Conservation (phyloP, 2,888 invertebrate genomes). For the Elegia similella region DNA sequence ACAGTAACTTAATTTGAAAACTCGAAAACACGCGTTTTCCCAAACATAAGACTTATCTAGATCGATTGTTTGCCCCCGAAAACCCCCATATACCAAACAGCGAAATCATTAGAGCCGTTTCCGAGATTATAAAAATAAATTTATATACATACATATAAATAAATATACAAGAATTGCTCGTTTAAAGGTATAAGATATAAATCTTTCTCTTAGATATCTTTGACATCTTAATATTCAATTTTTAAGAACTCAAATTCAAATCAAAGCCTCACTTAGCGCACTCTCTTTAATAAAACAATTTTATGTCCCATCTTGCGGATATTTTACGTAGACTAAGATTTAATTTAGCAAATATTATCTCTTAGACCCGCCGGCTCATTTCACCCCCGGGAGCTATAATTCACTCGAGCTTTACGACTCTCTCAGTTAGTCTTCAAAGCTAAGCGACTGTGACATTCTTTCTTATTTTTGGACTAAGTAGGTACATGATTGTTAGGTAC, state of each 20-base stretch:
- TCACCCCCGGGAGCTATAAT: slow-evolving; percentile 34
- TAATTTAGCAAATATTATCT: slow-evolving; percentile 31
- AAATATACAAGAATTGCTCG: no score
- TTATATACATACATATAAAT: no score
- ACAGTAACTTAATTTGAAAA: no score
- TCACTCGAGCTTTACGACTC: slow-evolving; percentile 35
- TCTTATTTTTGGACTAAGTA: neutral
- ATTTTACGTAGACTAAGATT: slow-evolving; percentile 26
- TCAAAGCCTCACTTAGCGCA: neutral
- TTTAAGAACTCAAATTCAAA: neutral
- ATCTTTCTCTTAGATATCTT: no score
- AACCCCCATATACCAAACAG: no score
- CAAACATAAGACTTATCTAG: no score
- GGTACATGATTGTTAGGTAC: neutral
- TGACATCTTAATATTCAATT: no score
- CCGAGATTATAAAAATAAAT: no score
- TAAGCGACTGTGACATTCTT: slow-evolving; percentile 28
- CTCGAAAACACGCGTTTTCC: no score
- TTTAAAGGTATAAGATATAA: no score
- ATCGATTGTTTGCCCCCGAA: no score
- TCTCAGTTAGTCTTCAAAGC: slow-evolving; percentile 29
- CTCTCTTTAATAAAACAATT: neutral
- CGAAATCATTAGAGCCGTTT: no score
- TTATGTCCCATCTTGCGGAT: slow-evolving; percentile 2
- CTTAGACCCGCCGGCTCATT: slow-evolving; percentile 27